These are phyloP conservation scores for Branchipolynoe longqiensis DNA, from an alignment of 2,888 invertebrate species.

Conservation along the genomic window DNA sequence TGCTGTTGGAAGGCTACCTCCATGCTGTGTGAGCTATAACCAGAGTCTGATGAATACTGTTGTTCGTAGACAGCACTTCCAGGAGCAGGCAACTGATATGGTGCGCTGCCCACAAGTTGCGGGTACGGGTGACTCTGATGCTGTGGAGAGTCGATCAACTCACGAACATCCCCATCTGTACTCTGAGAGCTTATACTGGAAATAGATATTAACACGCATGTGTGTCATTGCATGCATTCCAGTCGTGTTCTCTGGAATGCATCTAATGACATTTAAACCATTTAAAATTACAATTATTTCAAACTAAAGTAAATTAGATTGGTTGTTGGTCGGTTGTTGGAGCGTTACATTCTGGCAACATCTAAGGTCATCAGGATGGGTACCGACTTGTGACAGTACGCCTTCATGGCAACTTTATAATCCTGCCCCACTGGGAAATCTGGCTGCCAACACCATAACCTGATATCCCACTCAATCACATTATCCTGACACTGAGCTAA, in stretches of 20 bases:
- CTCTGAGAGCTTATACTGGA: conserved; percentile 41
- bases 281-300: no score
- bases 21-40: conserved; percentile 58
- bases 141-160: conserved; percentile 40
- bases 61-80: conserved; percentile 7
- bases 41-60: conserved; percentile 58
- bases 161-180: conserved; percentile 14
- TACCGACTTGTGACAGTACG: no score
- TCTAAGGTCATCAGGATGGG: no score
- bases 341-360: no score
- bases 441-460: no score
- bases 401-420: no score
- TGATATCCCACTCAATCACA: no score
- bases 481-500: no score
- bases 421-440: no score
- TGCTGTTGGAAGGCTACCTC: not conserved
- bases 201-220: not conserved
- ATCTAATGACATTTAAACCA: not conserved
- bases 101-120: not conserved
- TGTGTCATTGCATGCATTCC: not conserved
- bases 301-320: no score
- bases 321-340: no score
- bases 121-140: not conserved
- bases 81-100: not conserved
- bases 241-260: not conserved